Evolutionary conservation across 2,113 vertebrate genomes (phyloP).

Genomic region (Ictalurus punctatus): DNA sequence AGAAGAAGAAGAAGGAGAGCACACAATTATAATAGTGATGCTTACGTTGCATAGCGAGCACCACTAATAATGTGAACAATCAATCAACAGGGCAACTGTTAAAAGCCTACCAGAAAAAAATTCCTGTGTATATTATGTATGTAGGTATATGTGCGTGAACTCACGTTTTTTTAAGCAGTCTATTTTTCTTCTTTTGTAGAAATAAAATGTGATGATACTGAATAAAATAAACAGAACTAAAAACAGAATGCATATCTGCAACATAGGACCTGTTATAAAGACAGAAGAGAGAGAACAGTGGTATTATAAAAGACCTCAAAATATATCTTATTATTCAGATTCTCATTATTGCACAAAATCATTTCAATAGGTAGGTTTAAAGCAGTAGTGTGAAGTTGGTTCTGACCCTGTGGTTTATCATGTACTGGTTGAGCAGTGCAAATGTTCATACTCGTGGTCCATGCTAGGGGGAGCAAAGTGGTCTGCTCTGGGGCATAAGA

Average conservation of each 20-base stretch:
- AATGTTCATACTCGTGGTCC: not conserved
- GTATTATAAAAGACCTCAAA: not conserved
- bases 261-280: not conserved
- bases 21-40: too few relatives aligned
- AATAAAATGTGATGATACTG: not conserved
- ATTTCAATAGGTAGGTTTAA: not conserved
- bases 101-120: not conserved
- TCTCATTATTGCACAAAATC: not conserved
- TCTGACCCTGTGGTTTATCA: not conserved
- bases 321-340: not conserved
- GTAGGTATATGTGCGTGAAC: not conserved
- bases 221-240: not conserved
- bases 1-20: too few relatives aligned
- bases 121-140: not conserved
- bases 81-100: not conserved
- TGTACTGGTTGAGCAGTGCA: not conserved
- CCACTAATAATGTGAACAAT: not conserved
- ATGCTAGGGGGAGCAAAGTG: too few relatives aligned
- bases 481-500: not conserved
- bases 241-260: not conserved
- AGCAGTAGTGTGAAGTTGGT: not conserved
- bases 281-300: not conserved
- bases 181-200: constrained; percentile 42
- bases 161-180: constrained; percentile 49
- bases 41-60: too few relatives aligned